A percentile compares a stretch with the other conserved stretches of the same genome.
Evolutionary conservation across 2,113 vertebrate genomes (phyloP).

Genomic region (Acanthisitta chloris): DNA sequence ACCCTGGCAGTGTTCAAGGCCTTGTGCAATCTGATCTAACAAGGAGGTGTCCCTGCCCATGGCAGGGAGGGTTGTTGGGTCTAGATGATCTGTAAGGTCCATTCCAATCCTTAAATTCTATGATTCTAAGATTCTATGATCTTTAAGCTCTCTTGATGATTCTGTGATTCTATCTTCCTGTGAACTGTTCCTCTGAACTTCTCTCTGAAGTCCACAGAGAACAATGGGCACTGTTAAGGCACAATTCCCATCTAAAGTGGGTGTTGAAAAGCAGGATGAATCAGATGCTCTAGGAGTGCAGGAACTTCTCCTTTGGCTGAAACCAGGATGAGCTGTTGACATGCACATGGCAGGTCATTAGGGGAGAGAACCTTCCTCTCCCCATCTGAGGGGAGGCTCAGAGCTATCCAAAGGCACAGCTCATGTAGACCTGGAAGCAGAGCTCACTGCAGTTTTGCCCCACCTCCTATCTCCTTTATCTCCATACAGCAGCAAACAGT

Average conservation of each 20-base stretch:
- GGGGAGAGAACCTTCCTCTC: not conserved
- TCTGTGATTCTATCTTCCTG: too few relatives aligned
- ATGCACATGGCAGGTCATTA: fast-evolving
- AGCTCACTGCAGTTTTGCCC: not conserved
- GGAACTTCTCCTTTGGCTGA: not conserved
- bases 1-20: too few relatives aligned
- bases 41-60: too few relatives aligned
- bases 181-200: not conserved
- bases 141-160: too few relatives aligned
- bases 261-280: not conserved
- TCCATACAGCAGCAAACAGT: not conserved
- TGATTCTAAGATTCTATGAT: too few relatives aligned
- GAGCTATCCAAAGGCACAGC: not conserved
- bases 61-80: too few relatives aligned
- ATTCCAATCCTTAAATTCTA: too few relatives aligned
- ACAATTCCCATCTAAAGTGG: not conserved
- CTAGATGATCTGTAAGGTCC: too few relatives aligned
- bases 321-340: not conserved
- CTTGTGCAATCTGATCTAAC: too few relatives aligned
- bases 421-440: not conserved
- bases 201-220: not conserved
- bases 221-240: not conserved
- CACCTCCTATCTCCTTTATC: not conserved
- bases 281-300: not conserved
- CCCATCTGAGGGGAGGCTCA: not conserved